Evolutionary conservation across 2,113 vertebrate species (phyloP), one percentile per base, ranked within the genome.

Genomic region (Grus americana): DNA sequence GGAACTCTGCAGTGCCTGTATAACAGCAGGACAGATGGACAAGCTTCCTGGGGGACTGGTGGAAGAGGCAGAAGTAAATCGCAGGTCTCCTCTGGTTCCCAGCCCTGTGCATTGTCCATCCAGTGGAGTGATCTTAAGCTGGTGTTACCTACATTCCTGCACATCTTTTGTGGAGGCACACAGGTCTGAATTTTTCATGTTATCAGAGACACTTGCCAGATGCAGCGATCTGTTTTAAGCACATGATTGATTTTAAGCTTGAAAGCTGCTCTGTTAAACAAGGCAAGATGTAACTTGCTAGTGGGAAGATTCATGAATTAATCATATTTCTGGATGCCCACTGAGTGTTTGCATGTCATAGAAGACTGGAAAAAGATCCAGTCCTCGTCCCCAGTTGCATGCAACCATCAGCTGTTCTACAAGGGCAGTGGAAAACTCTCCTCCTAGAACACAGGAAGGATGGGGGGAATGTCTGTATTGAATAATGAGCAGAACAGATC

Each of bases 351-450:
- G 52, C 4, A 34, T n/a, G 14, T 12, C 47, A 75, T 38, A 79
- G 46, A 63, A 89, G 32, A 13, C 34, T 42, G 32, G 44, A 54
- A 58, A 71, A 73, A 54, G 32, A 38, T 47, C 6, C 3, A 42
- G 14, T 34, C 49, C 16, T 85, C 75, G 47, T 47, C 18, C 9
- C 4, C n/a, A 70, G 3, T 1, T n/a, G 32, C 4, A 20, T 17
- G 16, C 4, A 80, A n/a, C 27, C 34, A 36, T 19, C 67, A 65
- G 17, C 26, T 5, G 0, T 36, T 84, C 1, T 1, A 65, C 4
- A 20, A 82, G 6, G 22, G 47, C 34, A 72, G 40, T 10, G 4
- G 27, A 79, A 94, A 90, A 21, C 20, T 55, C 29, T 67, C 6
- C 23, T 81, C 18, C 16, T 79, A 23, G 13, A 40, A 40, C 29